Evolutionary conservation across 2,797 vertebrate genomes (phyloP).

Genomic region (Tragelaphus oryx): DNA sequence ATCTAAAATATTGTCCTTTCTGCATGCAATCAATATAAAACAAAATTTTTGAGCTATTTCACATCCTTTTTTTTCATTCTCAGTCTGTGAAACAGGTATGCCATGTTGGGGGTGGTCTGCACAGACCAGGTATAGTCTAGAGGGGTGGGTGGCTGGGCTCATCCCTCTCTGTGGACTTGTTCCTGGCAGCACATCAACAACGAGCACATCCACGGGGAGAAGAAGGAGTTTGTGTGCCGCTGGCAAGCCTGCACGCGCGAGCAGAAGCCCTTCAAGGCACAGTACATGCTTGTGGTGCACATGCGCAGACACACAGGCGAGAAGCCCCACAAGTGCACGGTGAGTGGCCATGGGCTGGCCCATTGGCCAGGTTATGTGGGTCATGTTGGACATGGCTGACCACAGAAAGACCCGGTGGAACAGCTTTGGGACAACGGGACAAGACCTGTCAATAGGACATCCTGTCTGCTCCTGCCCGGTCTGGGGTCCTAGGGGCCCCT

Average conservation of each 20-base stretch:
- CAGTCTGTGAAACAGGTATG: background rate
- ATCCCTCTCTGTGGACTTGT: background rate
- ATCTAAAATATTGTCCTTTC: background rate
- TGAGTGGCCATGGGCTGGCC: slow-evolving; percentile 75
- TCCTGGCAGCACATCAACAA: slow-evolving; percentile 96
- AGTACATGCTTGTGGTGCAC: slow-evolving; percentile 99
- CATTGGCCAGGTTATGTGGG: rapidly evolving
- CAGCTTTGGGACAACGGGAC: background rate
- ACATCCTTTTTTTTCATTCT: background rate
- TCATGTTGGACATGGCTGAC: background rate
- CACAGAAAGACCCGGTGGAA: rapidly evolving
- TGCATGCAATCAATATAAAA: background rate
- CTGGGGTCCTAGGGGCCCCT: background rate
- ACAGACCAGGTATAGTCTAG: rapidly evolving
- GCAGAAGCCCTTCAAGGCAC: slow-evolving; percentile 99
- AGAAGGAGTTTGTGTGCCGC: slow-evolving; percentile 99
- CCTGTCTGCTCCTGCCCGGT: too few species aligned
- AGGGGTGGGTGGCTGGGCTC: background rate
- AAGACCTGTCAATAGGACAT: rapidly evolving
- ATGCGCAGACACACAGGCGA: slow-evolving; percentile 98
- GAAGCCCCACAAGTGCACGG: slow-evolving; percentile 99
- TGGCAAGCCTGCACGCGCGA: slow-evolving; percentile 97
- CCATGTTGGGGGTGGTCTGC: background rate
- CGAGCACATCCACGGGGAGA: slow-evolving; percentile 98
- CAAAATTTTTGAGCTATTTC: background rate